Percentiles rank a stretch among this genome's conserved stretches.
These are phyloP conservation scores for Heteractis magnifica DNA, from an alignment of 92 coral and sea anemone species.

Conservation along the genomic window DNA sequence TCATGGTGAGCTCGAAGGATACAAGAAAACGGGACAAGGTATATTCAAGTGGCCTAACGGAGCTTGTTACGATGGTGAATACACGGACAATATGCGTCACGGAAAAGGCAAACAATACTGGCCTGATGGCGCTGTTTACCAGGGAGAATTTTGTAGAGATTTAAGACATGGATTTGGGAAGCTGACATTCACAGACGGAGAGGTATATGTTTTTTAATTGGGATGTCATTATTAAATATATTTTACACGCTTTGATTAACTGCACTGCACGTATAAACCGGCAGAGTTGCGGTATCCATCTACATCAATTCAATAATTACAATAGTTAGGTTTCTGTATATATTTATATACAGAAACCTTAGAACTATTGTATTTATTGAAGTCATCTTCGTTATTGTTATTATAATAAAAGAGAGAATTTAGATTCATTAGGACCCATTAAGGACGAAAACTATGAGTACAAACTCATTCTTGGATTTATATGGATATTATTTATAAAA, in stretches of 20 bases:
- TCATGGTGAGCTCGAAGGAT: slow-evolving; percentile 81
- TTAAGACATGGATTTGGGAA: slow-evolving; percentile 85
- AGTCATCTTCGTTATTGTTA: neutral
- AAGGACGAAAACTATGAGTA: too few species aligned
- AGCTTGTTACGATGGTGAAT: slow-evolving; percentile 92
- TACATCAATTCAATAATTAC: too few species aligned
- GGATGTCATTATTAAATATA: neutral
- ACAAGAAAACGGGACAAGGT: slow-evolving; percentile 84
- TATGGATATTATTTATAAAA: too few species aligned
- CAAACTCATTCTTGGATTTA: too few species aligned
- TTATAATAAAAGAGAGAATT: neutral
- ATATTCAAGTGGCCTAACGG: slow-evolving; percentile 97
- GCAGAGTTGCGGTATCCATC: too few species aligned
- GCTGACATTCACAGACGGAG: slow-evolving; percentile 85
- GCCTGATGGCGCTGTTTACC: slow-evolving; percentile 86
- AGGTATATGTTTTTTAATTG: slow-evolving; percentile 53
- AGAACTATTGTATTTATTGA: neutral
- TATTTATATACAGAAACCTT: too few species aligned
- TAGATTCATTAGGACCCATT: too few species aligned
- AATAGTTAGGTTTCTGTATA: too few species aligned
- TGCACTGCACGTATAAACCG: too few species aligned
- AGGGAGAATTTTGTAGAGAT: slow-evolving; percentile 75
- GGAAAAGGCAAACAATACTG: slow-evolving; percentile 92
- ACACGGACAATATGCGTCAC: slow-evolving; percentile 82
- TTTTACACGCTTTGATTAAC: neutral